Evolutionary conservation across 1,140 invertebrate genomes (phyloP).

Genomic region (Drosophila ananassae): DNA sequence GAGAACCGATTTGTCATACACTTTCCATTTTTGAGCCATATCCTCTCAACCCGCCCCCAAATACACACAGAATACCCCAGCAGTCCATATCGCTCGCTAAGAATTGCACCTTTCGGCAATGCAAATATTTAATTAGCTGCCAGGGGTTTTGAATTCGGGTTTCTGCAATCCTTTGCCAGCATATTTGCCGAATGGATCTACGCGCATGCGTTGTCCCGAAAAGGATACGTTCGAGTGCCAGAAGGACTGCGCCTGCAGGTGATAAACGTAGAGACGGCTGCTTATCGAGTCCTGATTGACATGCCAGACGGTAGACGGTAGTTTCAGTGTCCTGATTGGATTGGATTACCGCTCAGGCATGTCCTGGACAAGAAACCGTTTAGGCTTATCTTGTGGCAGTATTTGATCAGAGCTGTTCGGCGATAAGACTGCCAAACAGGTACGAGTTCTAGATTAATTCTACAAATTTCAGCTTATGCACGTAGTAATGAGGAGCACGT

Average conservation of each 20-base stretch:
- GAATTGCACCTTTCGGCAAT: conserved; percentile 72
- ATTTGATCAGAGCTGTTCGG: conserved; percentile 26
- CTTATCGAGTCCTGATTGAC: conserved; percentile 58
- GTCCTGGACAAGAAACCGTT: not conserved
- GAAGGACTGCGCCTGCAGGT: conserved; percentile 44
- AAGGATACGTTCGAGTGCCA: conserved; percentile 10
- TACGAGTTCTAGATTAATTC: conserved; percentile 15
- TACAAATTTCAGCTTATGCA: conserved; percentile 16
- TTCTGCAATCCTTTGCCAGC: conserved; percentile 58
- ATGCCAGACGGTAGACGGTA: conserved; percentile 41
- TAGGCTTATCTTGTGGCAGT: conserved; percentile 42
- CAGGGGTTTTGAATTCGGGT: conserved; percentile 26
- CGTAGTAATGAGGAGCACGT: conserved; percentile 16
- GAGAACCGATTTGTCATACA: conserved; percentile 33
- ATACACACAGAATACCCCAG: conserved; percentile 41
- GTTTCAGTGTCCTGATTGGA: conserved; percentile 35
- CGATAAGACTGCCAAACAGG: conserved; percentile 35
- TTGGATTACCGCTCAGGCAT: conserved; percentile 31
- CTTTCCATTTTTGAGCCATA: conserved; percentile 52
- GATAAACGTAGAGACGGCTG: conserved; percentile 57
- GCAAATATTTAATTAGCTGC: conserved; percentile 81
- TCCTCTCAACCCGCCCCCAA: conserved; percentile 64
- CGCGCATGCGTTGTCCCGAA: conserved; percentile 31
- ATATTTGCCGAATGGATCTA: conserved; percentile 50
- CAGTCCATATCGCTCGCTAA: conserved; percentile 42